A percentile compares a stretch with the other conserved stretches of the same genome.
Evolutionary conservation across 2,797 vertebrate species (phyloP).

Genomic region (Alosa sapidissima): DNA sequence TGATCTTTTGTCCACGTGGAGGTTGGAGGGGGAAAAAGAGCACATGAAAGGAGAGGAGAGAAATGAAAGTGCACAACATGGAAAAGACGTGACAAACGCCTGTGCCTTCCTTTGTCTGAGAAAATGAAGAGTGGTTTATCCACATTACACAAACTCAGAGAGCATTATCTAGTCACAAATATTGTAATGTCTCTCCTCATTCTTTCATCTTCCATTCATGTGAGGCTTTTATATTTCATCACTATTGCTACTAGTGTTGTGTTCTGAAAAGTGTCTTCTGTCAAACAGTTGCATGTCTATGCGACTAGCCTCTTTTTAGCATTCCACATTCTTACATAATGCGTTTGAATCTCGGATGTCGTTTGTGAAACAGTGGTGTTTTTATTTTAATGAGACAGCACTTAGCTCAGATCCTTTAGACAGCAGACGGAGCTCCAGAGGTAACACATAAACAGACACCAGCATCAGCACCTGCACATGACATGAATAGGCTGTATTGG

Average conservation of each 20-base stretch:
- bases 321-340: neutral
- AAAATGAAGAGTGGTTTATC: slow-evolving; percentile 8
- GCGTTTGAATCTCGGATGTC: neutral
- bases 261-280: neutral
- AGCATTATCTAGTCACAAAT: neutral
- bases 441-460: neutral
- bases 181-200: neutral
- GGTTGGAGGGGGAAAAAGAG: neutral
- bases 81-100: neutral
- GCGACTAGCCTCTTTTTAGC: neutral
- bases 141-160: neutral
- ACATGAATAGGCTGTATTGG: neutral
- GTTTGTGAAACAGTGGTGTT: neutral
- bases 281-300: neutral
- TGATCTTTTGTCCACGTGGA: slow-evolving; percentile 43
- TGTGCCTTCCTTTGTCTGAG: neutral
- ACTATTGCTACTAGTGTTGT: neutral
- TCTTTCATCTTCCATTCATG: neutral
- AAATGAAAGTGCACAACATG: neutral
- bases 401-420: neutral
- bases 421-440: neutral
- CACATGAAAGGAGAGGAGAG: neutral
- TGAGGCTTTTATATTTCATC: neutral
- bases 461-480: neutral
- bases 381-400: neutral